These are phyloP conservation scores for Todiramphus saurophagus DNA, from an alignment of 2,113 vertebrate genomes.

Conservation along the genomic window DNA sequence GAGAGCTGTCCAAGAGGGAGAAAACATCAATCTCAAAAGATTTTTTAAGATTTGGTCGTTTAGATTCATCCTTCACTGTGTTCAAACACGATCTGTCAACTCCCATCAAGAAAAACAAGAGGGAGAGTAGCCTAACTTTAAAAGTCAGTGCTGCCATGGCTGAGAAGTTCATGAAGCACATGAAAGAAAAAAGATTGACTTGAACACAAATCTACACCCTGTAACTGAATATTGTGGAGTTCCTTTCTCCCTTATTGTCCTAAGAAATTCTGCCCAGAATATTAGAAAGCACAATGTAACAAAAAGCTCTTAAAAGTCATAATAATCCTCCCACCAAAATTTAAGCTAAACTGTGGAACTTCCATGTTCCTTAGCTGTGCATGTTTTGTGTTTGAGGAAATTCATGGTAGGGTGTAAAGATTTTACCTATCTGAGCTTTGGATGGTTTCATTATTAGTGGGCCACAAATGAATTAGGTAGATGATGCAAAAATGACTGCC, in stretches of 20 bases:
- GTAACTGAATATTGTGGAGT: neutral
- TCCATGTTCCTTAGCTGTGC: neutral
- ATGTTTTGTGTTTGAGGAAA: neutral
- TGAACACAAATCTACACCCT: neutral
- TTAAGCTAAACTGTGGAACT: neutral
- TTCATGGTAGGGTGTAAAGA: neutral
- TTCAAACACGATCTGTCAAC: neutral
- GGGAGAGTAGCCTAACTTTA: neutral
- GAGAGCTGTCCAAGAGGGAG: constrained; percentile 15
- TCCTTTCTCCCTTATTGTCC: neutral
- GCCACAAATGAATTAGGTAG: neutral
- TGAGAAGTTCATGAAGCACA: neutral
- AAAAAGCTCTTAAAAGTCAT: neutral
- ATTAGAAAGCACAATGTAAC: neutral
- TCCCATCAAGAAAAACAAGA: neutral
- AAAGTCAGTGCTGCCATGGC: neutral
- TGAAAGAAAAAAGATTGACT: neutral
- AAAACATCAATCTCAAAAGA: neutral
- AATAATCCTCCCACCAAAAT: neutral
- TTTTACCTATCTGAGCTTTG: neutral
- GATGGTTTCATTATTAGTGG: neutral
- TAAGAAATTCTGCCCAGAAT: neutral
- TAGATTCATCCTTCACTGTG: neutral
- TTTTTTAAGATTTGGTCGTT: neutral
- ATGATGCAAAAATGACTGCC: constrained; percentile 9